Evolutionary conservation across 2,113 vertebrate genomes (phyloP).

Genomic region (Lophochroa leadbeateri): DNA sequence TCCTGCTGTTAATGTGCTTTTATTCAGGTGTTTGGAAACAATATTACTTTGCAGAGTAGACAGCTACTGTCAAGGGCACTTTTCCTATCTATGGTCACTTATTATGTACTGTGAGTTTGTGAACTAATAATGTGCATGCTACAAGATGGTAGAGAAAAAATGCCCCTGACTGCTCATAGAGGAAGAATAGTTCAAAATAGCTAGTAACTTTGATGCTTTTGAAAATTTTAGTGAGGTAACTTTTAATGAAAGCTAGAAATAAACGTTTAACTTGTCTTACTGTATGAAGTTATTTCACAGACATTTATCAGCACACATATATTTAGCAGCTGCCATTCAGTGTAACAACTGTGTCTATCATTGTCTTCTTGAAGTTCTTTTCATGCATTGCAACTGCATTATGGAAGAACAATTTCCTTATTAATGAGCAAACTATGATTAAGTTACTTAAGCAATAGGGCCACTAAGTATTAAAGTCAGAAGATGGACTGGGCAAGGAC

Average conservation of each 20-base stretch:
- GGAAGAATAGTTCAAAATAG: not conserved
- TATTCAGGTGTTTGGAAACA: conserved; percentile 17
- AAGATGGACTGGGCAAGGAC: not conserved
- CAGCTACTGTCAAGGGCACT: not conserved
- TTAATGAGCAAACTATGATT: not conserved
- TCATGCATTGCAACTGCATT: not conserved
- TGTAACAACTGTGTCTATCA: conserved; percentile 20
- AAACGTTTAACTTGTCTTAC: conserved; percentile 34
- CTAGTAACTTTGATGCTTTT: not conserved
- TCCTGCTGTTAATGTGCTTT: conserved; percentile 43
- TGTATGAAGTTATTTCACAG: not conserved
- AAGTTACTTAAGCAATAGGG: not conserved
- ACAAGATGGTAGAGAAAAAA: not conserved
- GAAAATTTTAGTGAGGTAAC: conserved; percentile 6
- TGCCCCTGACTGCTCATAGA: not conserved
- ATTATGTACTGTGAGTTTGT: not conserved
- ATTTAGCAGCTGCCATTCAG: conserved; percentile 57
- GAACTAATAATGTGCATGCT: not conserved
- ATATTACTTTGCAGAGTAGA: conserved; percentile 1
- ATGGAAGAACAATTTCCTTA: conserved; percentile 33
- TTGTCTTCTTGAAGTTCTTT: conserved; percentile 20
- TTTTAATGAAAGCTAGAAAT: conserved; percentile 47
- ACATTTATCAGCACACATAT: conserved; percentile 8
- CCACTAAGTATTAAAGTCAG: not conserved
- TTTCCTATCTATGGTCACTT: conserved; percentile 1